phyloP scores from a whole-genome alignment of 92 coral and sea anemone species.

The Porites cylindrica region DNA sequence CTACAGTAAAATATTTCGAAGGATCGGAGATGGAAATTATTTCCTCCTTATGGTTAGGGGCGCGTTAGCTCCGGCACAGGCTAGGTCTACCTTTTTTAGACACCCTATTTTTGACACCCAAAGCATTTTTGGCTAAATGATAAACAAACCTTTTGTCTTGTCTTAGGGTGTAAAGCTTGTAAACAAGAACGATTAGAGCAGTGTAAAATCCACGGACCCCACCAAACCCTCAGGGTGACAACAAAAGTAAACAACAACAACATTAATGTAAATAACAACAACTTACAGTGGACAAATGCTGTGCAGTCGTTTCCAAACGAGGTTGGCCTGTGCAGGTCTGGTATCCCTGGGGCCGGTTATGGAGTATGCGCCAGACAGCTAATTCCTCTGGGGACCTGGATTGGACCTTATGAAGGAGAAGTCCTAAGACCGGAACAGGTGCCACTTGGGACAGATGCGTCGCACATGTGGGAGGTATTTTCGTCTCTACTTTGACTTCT shows the following conservation, averaged over 20 bases:
- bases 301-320: slow-evolving; percentile 86
- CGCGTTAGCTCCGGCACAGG: too few species aligned
- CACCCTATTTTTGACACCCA: neutral
- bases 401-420: slow-evolving; percentile 90
- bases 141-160: neutral
- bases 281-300: slow-evolving; percentile 43
- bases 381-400: slow-evolving; percentile 90
- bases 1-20: too few species aligned
- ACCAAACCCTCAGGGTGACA: neutral
- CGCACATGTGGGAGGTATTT: slow-evolving; percentile 92
- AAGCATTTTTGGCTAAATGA: neutral
- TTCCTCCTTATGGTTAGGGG: too few species aligned
- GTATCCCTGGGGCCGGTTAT: slow-evolving; percentile 79
- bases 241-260: slow-evolving; percentile 29
- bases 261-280: neutral
- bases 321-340: slow-evolving; percentile 81
- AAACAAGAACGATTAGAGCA: slow-evolving; percentile 5
- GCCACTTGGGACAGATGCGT: slow-evolving; percentile 33
- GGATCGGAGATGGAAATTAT: too few species aligned
- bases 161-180: slow-evolving; percentile 40
- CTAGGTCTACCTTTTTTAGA: too few species aligned
- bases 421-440: slow-evolving; percentile 47
- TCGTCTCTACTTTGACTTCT: too few species aligned
- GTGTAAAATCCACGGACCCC: slow-evolving; percentile 35
- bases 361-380: slow-evolving; percentile 85